Percentiles rank a stretch among this genome's conserved stretches.
These are phyloP conservation scores for Rhinoderma darwinii DNA, from an alignment of 2,113 vertebrate genomes.

Conservation along the genomic window DNA sequence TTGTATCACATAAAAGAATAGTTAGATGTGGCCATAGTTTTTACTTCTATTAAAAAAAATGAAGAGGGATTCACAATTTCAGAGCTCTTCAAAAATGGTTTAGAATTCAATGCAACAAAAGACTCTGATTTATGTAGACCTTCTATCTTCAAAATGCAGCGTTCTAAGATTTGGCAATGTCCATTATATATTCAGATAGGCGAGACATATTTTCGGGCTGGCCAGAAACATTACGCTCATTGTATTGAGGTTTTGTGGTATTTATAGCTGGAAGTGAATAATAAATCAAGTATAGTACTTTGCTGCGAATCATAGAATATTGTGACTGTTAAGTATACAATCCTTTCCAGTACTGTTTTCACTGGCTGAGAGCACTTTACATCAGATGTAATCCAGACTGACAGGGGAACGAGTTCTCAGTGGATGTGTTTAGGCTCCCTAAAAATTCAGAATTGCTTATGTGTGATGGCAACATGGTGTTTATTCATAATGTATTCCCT, in stretches of 20 bases:
- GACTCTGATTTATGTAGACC: not conserved
- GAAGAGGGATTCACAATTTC: not conserved
- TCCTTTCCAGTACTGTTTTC: not conserved
- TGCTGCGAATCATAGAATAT: not conserved
- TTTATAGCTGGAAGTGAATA: slow-evolving; percentile 10
- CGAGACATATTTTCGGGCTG: not conserved
- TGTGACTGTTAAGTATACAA: slow-evolving; percentile 13
- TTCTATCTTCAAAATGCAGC: slow-evolving; percentile 7
- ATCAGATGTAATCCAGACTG: slow-evolving; percentile 2
- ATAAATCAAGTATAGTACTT: slow-evolving; percentile 22
- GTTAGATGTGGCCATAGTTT: not conserved
- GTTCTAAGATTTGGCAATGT: not conserved
- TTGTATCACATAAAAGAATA: not conserved
- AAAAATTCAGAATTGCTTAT: slow-evolving; percentile 9
- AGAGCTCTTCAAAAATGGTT: not conserved
- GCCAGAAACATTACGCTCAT: not conserved
- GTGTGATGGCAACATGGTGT: not conserved
- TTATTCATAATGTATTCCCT: slow-evolving; percentile 2
- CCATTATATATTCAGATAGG: not conserved
- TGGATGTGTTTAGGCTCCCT: not conserved
- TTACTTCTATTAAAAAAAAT: not conserved
- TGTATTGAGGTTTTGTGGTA: slow-evolving; percentile 4
- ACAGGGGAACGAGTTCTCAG: not conserved
- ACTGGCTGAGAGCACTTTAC: not conserved
- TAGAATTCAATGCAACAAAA: not conserved